Evolutionary conservation across 2,113 vertebrate species (phyloP).

Genomic region (Microcebus griseorufus): DNA sequence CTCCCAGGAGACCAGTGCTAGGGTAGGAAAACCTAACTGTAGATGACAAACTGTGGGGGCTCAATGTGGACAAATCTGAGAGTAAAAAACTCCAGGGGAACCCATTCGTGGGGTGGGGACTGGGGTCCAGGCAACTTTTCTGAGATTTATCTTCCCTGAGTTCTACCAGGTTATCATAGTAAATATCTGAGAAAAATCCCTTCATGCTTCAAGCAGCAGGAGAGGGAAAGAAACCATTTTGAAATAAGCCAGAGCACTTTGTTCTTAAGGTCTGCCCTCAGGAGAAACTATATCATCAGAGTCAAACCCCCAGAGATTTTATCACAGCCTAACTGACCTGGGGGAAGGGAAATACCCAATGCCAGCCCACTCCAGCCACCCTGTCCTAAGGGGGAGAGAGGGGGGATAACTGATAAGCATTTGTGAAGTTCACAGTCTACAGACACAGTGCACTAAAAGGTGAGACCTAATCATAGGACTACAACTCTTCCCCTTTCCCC

Average conservation of each 20-base stretch:
- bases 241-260: not conserved
- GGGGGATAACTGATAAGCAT: not conserved
- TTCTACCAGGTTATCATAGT: not conserved
- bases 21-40: not conserved
- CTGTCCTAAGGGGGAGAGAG: not conserved
- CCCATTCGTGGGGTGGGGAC: not conserved
- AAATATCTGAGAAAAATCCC: not conserved
- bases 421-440: not conserved
- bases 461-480: not conserved
- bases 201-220: not conserved
- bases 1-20: not conserved
- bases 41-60: not conserved
- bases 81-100: not conserved
- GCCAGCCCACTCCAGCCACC: not conserved
- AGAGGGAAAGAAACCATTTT: not conserved
- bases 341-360: not conserved
- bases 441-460: not conserved
- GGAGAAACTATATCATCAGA: not conserved
- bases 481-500: not conserved
- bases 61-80: not conserved
- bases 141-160: not conserved
- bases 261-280: not conserved
- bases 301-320: not conserved
- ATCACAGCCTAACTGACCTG: not conserved
- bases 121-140: not conserved